Evolutionary conservation across 1,140 invertebrate species (phyloP), one percentile per base, ranked within the genome.

Genomic region (Cylas formicarius): DNA sequence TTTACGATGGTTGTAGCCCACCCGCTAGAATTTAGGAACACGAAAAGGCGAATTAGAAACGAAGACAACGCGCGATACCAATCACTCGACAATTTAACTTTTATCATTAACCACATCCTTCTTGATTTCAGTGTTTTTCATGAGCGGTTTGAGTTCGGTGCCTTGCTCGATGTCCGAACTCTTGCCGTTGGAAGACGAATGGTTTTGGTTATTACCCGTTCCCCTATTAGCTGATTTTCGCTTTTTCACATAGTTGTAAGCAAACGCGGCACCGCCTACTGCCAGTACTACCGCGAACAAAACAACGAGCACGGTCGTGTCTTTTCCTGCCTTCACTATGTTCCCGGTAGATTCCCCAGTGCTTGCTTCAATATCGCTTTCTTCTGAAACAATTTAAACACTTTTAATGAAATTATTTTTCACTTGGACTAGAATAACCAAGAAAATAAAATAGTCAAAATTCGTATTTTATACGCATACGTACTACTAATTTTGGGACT

Each of bases 261-360:
- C 62, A 28, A 71, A 67, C 11, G 63, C 68, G 9, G 65, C 68
- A 4, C 69, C 61, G 10, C 68, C 65, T 14, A 69, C 54, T 13
- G 71, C 56, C 54, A 73, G 64, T 13, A 67, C 67, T 3, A 66
- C 67, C 9, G 72, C 65, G 3, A 75, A 63, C 3, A 75, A 61
- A 10, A 66, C 67, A 1, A 65, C 21, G 0, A 64, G 24, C 4
- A 62, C 38, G 5, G 61, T 51, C 6, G 47, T 55, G 14, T 57
- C 40, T 50, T 44, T 54, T 36, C 37, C 39, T 28, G 41, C 34
- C 34, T 13, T 17, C 13, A 9, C 6, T 8, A 41, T 33, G 13
- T 21, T 17, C 44, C 48, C 34, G 4, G 35, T 13, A 16, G 47
- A 45, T 51, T 50, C 46, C 20, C 48, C 49, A 18, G 21, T 19